Evolutionary conservation across 2,888 invertebrate genomes (phyloP).

Genomic region (Andrena camellia): DNA sequence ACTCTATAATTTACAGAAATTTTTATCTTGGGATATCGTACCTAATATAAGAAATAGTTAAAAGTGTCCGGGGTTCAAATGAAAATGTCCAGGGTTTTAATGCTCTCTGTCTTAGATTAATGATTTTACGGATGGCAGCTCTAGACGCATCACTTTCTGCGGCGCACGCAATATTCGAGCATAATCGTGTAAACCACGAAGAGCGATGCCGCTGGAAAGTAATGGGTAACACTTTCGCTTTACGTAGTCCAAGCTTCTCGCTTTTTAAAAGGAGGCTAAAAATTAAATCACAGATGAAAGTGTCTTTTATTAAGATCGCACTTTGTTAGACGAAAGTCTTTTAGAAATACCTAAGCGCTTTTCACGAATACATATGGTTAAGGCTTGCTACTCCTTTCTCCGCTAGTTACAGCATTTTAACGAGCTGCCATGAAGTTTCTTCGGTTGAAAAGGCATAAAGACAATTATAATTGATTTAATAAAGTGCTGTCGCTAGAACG

Average conservation of each 20-base stretch:
- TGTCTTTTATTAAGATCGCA: slow-evolving; percentile 35
- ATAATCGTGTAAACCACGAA: neutral
- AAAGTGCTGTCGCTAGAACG: slow-evolving; percentile 49
- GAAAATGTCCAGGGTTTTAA: no score
- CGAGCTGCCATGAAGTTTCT: neutral
- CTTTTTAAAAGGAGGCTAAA: slow-evolving; percentile 42
- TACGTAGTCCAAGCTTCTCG: slow-evolving; percentile 63
- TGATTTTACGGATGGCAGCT: no score
- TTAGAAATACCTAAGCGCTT: slow-evolving; percentile 50
- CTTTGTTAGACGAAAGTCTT: slow-evolving; percentile 32
- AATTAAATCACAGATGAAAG: slow-evolving; percentile 28
- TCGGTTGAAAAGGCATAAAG: neutral
- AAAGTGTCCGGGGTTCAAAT: no score
- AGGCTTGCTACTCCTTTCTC: slow-evolving; percentile 49
- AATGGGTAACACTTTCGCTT: slow-evolving; percentile 58
- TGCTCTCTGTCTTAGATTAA: no score
- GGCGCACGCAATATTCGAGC: neutral
- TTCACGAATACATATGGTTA: slow-evolving; percentile 48
- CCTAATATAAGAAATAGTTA: no score
- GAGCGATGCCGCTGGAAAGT: slow-evolving; percentile 24
- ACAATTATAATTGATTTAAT: neutral
- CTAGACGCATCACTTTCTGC: slow-evolving; percentile 49
- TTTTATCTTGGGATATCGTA: no score
- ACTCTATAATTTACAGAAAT: no score
- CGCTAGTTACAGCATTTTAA: slow-evolving; percentile 44